These are phyloP conservation scores for Eupeodes latifasciatus DNA, from an alignment of 2,888 invertebrate species.

Conservation along the genomic window DNA sequence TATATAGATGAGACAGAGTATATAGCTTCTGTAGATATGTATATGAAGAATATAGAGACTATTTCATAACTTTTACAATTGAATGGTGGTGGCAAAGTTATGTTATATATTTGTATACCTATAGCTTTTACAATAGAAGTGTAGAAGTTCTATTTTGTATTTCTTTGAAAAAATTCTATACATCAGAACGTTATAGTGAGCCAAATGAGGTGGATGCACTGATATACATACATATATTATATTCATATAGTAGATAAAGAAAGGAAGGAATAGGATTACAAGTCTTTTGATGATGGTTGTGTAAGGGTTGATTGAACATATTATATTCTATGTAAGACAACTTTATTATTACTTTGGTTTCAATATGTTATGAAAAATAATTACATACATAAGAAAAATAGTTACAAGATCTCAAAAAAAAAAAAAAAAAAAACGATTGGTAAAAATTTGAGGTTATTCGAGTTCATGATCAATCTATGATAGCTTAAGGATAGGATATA, in stretches of 20 bases:
- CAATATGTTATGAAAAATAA: constrained; percentile 12
- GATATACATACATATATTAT: background rate
- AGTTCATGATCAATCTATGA: constrained; percentile 10
- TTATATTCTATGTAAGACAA: constrained; percentile 47
- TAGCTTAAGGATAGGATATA: background rate
- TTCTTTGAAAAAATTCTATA: constrained; percentile 17
- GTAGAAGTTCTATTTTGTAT: constrained; percentile 21
- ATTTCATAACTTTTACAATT: constrained; percentile 73
- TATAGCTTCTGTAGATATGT: background rate
- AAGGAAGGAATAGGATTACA: constrained; percentile 25
- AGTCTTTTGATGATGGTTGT: constrained; percentile 14
- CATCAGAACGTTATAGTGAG: constrained; percentile 1
- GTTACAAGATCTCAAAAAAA: too few relatives aligned
- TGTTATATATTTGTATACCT: background rate
- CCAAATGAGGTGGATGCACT: constrained; percentile 70
- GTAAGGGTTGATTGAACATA: constrained; percentile 43
- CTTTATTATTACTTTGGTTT: constrained; percentile 19
- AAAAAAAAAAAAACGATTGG: too few relatives aligned
- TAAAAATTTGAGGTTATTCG: background rate
- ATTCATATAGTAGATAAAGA: background rate
- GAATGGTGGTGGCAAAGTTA: constrained; percentile 47
- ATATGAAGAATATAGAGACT: constrained; percentile 8
- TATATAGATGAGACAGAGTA: background rate
- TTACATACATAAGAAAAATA: too few relatives aligned
- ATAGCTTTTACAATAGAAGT: constrained; percentile 22